phyloP scores from a whole-genome alignment of 2,113 vertebrate genomes.

The Alethe diademata region DNA sequence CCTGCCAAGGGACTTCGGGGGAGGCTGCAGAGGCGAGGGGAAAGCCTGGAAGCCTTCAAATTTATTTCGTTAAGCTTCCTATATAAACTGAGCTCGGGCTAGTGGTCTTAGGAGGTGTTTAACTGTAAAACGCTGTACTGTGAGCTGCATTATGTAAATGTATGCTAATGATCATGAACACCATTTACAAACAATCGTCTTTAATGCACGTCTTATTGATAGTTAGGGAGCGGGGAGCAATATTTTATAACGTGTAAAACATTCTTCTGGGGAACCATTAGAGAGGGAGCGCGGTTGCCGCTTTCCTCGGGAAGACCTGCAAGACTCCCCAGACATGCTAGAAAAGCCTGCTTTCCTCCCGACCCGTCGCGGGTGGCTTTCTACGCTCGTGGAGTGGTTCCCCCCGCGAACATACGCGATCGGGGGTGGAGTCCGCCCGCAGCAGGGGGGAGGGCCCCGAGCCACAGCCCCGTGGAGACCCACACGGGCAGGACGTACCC shows the following conservation, averaged over 20 bases:
- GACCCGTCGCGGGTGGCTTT: not conserved
- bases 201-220: constrained; percentile 58
- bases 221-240: constrained; percentile 15
- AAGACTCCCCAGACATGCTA: not conserved
- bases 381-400: fast-evolving
- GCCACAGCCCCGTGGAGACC: not conserved
- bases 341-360: fast-evolving
- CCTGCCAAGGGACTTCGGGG: not conserved
- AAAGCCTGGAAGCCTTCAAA: not conserved
- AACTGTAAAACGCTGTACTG: not conserved
- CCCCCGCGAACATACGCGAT: no score
- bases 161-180: constrained; percentile 54
- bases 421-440: fast-evolving
- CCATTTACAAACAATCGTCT: constrained; percentile 57
- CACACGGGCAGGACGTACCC: not conserved
- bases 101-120: not conserved
- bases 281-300: not conserved
- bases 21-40: not conserved
- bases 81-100: not conserved
- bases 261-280: constrained; percentile 6
- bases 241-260: not conserved
- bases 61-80: not conserved
- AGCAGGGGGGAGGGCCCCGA: not conserved
- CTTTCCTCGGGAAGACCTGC: not conserved
- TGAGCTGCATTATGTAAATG: constrained; percentile 56